These are phyloP conservation scores for Hydrophis major DNA, from an alignment of 2,797 vertebrate species.

Conservation along the genomic window DNA sequence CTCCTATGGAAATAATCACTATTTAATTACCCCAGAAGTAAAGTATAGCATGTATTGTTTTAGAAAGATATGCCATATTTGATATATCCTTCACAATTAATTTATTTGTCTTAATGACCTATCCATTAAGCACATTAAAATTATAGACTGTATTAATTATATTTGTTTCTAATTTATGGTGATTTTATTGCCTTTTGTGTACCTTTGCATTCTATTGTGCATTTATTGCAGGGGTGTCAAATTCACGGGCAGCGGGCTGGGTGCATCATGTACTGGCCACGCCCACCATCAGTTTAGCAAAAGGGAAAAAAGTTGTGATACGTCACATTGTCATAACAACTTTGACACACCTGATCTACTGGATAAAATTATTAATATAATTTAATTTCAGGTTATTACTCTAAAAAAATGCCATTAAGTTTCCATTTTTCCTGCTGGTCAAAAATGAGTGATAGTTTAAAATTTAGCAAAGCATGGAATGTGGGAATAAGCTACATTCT, in stretches of 20 bases:
- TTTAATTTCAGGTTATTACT: not conserved
- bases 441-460: not conserved
- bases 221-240: not conserved
- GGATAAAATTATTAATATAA: not conserved
- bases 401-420: not conserved
- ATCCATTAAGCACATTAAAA: not conserved
- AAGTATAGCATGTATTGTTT: slow-evolving; percentile 20
- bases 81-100: not conserved
- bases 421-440: not conserved
- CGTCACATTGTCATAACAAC: too few species aligned
- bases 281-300: too few species aligned
- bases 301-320: too few species aligned
- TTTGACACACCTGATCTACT: too few species aligned
- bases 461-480: not conserved
- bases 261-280: too few species aligned
- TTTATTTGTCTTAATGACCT: not conserved
- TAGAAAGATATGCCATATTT: slow-evolving; percentile 2
- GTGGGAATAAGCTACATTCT: not conserved
- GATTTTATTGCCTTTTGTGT: not conserved
- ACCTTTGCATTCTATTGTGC: not conserved
- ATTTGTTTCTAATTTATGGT: not conserved
- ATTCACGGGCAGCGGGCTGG: too few species aligned
- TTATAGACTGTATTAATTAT: not conserved
- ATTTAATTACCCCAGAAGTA: not conserved
- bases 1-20: not conserved